These are phyloP conservation scores for Eumeta japonica DNA, from an alignment of 1,140 invertebrate genomes.

Conservation along the genomic window DNA sequence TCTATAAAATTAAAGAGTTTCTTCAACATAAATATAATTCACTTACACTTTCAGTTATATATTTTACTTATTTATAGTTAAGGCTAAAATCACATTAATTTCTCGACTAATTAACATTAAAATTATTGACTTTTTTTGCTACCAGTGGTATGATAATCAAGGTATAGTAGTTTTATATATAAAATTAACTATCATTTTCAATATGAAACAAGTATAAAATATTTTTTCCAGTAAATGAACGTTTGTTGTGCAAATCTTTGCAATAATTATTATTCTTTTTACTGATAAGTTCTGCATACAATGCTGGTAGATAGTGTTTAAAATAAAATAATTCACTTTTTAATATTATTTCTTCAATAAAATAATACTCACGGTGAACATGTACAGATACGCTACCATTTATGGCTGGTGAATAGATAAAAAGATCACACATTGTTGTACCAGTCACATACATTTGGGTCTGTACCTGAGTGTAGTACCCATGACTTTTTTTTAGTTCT, in stretches of 20 bases:
- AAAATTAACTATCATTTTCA: slow-evolving; percentile 4
- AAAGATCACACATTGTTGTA: slow-evolving; percentile 17
- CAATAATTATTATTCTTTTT: slow-evolving; percentile 2
- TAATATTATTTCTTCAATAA: no score
- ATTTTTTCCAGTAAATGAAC: no score
- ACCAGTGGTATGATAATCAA: no score
- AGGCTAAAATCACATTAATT: no score
- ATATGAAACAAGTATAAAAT: slow-evolving; percentile 2
- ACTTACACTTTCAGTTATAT: no score
- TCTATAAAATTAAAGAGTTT: slow-evolving; percentile 5
- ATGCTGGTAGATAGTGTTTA: slow-evolving; percentile 13
- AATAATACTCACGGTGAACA: slow-evolving; percentile 16
- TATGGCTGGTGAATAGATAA: slow-evolving; percentile 16
- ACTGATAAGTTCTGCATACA: slow-evolving; percentile 3
- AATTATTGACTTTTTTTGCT: no score
- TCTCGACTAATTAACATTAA: no score
- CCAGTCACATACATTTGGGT: slow-evolving; percentile 24
- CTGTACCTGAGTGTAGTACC: slow-evolving; percentile 23
- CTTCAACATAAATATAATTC: no score
- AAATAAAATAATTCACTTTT: slow-evolving; percentile 22
- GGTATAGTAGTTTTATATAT: no score
- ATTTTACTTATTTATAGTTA: no score
- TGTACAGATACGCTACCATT: slow-evolving; percentile 11
- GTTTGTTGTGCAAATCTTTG: not conserved
- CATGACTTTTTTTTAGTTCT: slow-evolving; percentile 9